Evolutionary conservation across 2,797 vertebrate species (phyloP).

Genomic region (Hozukius guyotensis): DNA sequence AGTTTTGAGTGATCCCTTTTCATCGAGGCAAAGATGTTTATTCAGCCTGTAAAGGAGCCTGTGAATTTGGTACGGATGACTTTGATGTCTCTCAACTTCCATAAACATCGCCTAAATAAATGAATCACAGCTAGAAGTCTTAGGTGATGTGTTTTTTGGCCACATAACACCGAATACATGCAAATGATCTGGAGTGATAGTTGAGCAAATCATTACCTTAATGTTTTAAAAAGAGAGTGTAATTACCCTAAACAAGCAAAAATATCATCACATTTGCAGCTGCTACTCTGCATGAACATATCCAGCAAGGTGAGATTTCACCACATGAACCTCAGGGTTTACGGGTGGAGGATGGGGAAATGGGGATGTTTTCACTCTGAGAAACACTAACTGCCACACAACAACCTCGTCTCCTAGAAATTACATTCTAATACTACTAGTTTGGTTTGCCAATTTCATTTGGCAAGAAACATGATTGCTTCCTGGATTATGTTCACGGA

Average conservation of each 20-base stretch:
- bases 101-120: neutral
- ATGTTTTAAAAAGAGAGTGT: neutral
- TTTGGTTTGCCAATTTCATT: neutral
- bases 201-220: neutral
- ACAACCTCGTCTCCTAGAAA: neutral
- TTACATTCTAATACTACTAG: neutral
- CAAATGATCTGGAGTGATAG: neutral
- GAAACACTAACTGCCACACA: neutral
- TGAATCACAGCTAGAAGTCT: neutral
- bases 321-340: neutral
- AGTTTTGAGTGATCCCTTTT: conserved; percentile 2
- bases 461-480: neutral
- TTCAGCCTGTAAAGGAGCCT: neutral
- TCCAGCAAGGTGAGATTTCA: neutral
- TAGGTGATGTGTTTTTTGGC: neutral
- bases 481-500: neutral
- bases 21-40: conserved; percentile 2
- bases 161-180: neutral
- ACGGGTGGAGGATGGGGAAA: neutral
- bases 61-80: neutral
- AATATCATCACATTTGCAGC: neutral
- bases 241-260: neutral
- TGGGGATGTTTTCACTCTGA: neutral
- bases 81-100: conserved; percentile 2
- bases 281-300: neutral